Conservation (phyloP, 30 jellyfish, hydroid and myxozoan species). For the Mastigias papua region DNA sequence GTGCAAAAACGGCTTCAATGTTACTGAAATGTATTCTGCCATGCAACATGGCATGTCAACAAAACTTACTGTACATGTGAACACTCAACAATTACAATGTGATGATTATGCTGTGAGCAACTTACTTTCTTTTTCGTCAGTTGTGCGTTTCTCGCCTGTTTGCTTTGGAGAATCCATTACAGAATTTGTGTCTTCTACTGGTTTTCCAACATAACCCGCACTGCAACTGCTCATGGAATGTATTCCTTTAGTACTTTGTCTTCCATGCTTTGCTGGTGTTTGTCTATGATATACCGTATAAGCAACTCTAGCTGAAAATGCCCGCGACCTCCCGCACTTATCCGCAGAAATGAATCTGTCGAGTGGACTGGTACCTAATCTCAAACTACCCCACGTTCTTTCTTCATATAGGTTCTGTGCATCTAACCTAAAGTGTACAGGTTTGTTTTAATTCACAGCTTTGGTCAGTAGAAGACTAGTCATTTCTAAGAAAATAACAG, state of each 20-base stretch:
- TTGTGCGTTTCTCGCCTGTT: not conserved
- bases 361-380: constrained; percentile 46
- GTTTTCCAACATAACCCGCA: too few relatives aligned
- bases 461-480: too few relatives aligned
- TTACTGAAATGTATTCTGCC: too few relatives aligned
- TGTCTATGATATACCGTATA: not conserved
- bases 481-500: too few relatives aligned
- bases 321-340: constrained; percentile 30
- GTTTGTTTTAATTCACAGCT: not conserved
- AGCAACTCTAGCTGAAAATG: not conserved
- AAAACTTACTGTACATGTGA: too few relatives aligned
- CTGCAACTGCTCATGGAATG: too few relatives aligned
- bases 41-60: too few relatives aligned
- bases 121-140: not conserved
- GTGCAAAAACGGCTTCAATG: too few relatives aligned
- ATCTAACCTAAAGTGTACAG: not conserved
- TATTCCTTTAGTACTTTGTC: not conserved
- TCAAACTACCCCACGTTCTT: constrained; percentile 53
- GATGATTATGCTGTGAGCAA: too few relatives aligned
- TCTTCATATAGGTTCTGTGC: not conserved
- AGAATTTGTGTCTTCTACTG: not conserved
- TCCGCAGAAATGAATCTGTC: not conserved
- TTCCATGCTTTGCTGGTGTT: not conserved
- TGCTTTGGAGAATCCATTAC: not conserved
- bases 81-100: too few relatives aligned